These are phyloP conservation scores for Psylliodes chrysocephalus DNA, from an alignment of 2,888 invertebrate species.

Conservation along the genomic window DNA sequence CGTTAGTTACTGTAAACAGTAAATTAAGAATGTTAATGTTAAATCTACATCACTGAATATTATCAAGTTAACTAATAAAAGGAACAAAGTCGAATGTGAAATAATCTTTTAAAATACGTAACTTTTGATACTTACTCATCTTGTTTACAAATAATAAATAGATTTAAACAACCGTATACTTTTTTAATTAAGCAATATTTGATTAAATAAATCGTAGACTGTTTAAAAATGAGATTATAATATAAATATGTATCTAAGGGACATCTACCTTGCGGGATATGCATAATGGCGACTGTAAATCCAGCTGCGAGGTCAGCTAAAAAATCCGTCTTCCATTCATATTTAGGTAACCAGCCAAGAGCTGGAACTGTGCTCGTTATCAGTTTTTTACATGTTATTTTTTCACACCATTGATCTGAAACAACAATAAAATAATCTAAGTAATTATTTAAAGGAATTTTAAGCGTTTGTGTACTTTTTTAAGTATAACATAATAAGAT, in stretches of 20 bases:
- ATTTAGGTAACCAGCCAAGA: slow-evolving; percentile 72
- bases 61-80: not conserved
- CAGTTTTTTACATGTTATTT: slow-evolving; percentile 26
- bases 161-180: too few relatives aligned
- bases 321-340: slow-evolving; percentile 70
- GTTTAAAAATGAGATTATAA: not conserved
- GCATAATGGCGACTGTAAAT: slow-evolving; percentile 85
- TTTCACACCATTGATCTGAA: slow-evolving; percentile 20
- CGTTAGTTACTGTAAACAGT: too few relatives aligned
- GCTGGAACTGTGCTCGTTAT: slow-evolving; percentile 65
- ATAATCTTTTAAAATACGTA: too few relatives aligned
- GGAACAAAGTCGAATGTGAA: slow-evolving; percentile 28
- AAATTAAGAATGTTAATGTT: too few relatives aligned
- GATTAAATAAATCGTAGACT: not conserved
- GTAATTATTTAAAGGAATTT: too few relatives aligned
- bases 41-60: too few relatives aligned
- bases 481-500: too few relatives aligned
- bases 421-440: too few relatives aligned
- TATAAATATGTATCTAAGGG: not conserved
- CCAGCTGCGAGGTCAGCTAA: slow-evolving; percentile 82
- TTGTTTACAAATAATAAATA: too few relatives aligned
- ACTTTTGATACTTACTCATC: too few relatives aligned
- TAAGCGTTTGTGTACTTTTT: too few relatives aligned
- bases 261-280: slow-evolving; percentile 80
- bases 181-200: too few relatives aligned